Conservation (phyloP, 2,113 vertebrate species). For the Tringa solitaria region DNA sequence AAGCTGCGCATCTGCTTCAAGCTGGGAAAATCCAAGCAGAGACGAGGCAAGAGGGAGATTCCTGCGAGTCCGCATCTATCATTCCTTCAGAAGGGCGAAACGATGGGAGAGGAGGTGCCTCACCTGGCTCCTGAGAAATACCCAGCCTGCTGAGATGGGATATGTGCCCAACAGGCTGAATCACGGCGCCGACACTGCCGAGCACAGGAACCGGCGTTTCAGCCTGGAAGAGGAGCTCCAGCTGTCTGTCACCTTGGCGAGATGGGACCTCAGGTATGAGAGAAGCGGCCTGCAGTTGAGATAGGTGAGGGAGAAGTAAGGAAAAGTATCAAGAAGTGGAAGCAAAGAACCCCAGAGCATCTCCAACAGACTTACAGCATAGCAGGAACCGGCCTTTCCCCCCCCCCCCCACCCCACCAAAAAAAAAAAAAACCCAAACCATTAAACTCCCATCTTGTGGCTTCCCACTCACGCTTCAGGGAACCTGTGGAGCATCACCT, state of each 20-base stretch:
- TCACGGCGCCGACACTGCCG: not conserved
- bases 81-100: not conserved
- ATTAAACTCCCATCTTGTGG: not conserved
- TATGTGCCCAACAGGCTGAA: not conserved
- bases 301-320: rapidly evolving
- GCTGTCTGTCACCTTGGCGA: rapidly evolving
- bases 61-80: not conserved
- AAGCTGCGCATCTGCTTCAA: not conserved
- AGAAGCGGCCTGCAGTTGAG: not conserved
- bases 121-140: not conserved
- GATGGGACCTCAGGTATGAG: not conserved
- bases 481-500: not conserved
- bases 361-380: not conserved
- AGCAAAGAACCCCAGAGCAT: rapidly evolving
- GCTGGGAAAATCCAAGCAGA: not conserved
- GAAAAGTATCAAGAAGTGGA: not conserved
- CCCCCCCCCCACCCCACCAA: too few relatives aligned
- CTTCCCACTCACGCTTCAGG: rapidly evolving
- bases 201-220: not conserved
- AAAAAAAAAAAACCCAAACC: not conserved
- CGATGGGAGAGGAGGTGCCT: not conserved
- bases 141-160: not conserved
- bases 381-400: rapidly evolving
- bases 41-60: not conserved
- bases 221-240: not conserved